Evolutionary conservation across 2,113 vertebrate species (phyloP), one percentile per base, ranked within the genome.

Genomic region (Gadus chalcogrammus): DNA sequence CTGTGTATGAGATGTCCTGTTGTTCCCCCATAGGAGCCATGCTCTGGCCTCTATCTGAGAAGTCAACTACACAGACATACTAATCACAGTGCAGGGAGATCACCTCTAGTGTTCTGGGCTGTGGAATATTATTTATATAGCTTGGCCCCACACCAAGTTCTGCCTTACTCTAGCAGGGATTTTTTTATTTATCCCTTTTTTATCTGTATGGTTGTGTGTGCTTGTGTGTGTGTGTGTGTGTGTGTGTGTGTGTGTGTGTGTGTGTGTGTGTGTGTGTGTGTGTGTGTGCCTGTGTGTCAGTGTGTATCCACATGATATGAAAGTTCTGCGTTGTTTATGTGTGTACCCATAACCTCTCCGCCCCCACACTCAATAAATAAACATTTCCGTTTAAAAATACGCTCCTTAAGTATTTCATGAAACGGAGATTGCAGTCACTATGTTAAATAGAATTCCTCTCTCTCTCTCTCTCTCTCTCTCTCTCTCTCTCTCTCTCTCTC

Each of bases 61-160:
- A 85, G 73, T 80, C 15, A 68, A 83, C 85, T 83, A 73, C 75
- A 74, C 71, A 81, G 71, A 81, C 79, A 75, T 64, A 76, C 79
- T 71, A 71, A 76, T 79, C 77, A 67, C 77, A 74, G 76, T 83
- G 81, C 84, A 87, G 87, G 69, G 59, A 76, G 85, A 83, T 85
- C 82, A 80, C 72, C 52, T 81, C 74, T 90, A 79, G 76, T 85
- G 82, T 84, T 76, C 72, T 73, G 78, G 77, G 78, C 75, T 68
- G 66, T 17, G 53, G 80, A 78, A 78, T 89, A 84, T 84, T 85
- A 85, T 87, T 90, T 85, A 83, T 79, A 86, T 85, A 78, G 70
- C 70, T 82, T 90, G 88, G 83, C 84, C 1, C 27, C 48, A 22
- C 53, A 81, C 80, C 84, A 86, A 84, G 75, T 74, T 65, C 38